Percentiles rank a stretch among this genome's conserved stretches.
Conservation (phyloP, 2,113 vertebrate genomes). For the Callocephalon fimbriatum region DNA sequence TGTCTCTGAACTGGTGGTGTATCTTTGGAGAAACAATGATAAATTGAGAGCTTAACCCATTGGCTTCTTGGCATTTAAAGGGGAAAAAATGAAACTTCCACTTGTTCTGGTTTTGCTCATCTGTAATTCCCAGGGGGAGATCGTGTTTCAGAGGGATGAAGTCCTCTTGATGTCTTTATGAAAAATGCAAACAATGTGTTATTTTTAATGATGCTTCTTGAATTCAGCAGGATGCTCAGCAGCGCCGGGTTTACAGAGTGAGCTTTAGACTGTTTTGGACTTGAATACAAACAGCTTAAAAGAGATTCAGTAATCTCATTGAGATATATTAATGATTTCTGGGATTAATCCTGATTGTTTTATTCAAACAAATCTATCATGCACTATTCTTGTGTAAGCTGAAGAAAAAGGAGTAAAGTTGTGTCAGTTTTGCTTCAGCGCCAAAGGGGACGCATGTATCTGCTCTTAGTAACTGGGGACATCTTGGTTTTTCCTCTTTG, state of each 20-base stretch:
- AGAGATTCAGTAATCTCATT: not conserved
- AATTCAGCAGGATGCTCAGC: not conserved
- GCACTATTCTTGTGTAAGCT: not conserved
- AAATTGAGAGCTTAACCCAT: slow-evolving; percentile 73
- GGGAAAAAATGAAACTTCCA: slow-evolving; percentile 53
- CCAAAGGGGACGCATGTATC: not conserved
- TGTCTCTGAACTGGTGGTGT: slow-evolving; percentile 28
- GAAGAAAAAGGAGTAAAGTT: not conserved
- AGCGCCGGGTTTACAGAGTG: not conserved
- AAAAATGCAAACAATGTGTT: slow-evolving; percentile 67
- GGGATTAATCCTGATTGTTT: not conserved
- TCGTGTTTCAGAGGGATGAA: slow-evolving; percentile 51
- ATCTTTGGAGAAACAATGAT: slow-evolving; percentile 71
- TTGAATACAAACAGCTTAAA: slow-evolving; percentile 7
- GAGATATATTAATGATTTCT: not conserved
- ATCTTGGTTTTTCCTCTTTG: not conserved
- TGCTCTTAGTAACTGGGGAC: not conserved
- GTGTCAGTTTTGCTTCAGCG: not conserved
- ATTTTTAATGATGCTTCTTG: not conserved
- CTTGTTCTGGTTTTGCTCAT: slow-evolving; percentile 68
- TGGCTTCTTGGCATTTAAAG: slow-evolving; percentile 59
- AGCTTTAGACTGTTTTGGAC: not conserved
- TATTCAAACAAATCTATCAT: not conserved
- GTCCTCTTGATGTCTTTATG: slow-evolving; percentile 59
- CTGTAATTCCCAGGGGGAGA: slow-evolving; percentile 24